Conservation (phyloP, 2,113 vertebrate species). For the Sorex araneus region DNA sequence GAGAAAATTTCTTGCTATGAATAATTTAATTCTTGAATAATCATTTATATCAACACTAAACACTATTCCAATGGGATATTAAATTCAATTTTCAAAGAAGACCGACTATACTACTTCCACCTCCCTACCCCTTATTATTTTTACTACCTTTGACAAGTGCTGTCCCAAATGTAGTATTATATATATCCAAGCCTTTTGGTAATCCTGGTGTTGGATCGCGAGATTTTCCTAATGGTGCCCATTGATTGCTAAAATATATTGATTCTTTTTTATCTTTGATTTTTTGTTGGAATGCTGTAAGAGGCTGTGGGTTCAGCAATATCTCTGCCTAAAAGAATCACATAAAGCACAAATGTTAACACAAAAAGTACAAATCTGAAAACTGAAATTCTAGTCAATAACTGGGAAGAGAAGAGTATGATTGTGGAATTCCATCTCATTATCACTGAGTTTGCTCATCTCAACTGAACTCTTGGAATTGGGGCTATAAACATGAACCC, state of each 20-base stretch:
- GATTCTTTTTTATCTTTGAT: slow-evolving; percentile 89
- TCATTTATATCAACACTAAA: not conserved
- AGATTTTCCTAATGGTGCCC: slow-evolving; percentile 90
- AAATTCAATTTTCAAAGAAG: not conserved
- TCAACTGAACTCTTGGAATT: not conserved
- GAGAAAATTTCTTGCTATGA: not conserved
- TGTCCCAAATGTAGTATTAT: slow-evolving; percentile 90
- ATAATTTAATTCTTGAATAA: not conserved
- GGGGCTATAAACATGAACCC: not conserved
- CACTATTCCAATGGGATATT: not conserved
- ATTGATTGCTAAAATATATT: slow-evolving; percentile 86
- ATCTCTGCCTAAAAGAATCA: slow-evolving; percentile 86
- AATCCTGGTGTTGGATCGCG: slow-evolving; percentile 86
- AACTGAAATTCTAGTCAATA: slow-evolving; percentile 5
- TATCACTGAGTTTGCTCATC: not conserved
- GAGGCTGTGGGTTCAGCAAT: slow-evolving; percentile 89
- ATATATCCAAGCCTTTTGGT: slow-evolving; percentile 87
- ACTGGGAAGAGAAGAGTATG: not conserved
- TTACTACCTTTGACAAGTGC: slow-evolving; percentile 84
- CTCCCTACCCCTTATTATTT: not conserved
- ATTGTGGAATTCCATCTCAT: not conserved
- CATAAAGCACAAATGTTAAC: slow-evolving; percentile 58
- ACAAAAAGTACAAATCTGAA: not conserved
- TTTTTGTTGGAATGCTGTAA: slow-evolving; percentile 91
- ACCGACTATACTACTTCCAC: not conserved